These are phyloP conservation scores for Galeopterus variegatus DNA, from an alignment of 2,113 vertebrate genomes.

Conservation along the genomic window DNA sequence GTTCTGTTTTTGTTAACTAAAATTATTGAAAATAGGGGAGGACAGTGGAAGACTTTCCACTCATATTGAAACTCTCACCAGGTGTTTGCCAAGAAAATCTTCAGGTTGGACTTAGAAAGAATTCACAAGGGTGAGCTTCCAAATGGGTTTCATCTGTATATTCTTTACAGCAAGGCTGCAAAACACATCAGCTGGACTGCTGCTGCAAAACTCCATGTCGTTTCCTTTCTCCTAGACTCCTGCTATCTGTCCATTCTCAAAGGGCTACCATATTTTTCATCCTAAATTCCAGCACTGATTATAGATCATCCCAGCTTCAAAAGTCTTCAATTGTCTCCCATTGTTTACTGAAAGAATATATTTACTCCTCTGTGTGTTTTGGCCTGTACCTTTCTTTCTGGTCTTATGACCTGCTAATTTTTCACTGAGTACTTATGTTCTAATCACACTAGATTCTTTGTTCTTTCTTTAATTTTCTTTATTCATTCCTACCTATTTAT, in stretches of 20 bases:
- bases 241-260: neutral
- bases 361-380: neutral
- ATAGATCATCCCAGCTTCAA: neutral
- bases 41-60: neutral
- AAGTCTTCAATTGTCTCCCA: neutral
- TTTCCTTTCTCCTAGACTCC: neutral
- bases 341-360: neutral
- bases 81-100: neutral
- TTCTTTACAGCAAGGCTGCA: neutral
- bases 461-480: neutral
- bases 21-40: slow-evolving; percentile 7
- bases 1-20: neutral
- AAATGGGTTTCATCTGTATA: neutral
- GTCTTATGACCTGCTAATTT: neutral
- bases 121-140: neutral
- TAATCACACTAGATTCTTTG: neutral
- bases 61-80: slow-evolving; percentile 20
- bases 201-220: neutral
- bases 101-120: neutral
- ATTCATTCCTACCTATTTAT: neutral
- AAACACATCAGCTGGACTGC: neutral
- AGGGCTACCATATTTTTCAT: neutral
- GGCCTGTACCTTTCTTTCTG: neutral
- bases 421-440: neutral
- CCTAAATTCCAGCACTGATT: neutral